A percentile compares a stretch with the other conserved stretches of the same genome.
Conservation (phyloP, 2,888 invertebrate species). For the Lasioglossum zephyrum region DNA sequence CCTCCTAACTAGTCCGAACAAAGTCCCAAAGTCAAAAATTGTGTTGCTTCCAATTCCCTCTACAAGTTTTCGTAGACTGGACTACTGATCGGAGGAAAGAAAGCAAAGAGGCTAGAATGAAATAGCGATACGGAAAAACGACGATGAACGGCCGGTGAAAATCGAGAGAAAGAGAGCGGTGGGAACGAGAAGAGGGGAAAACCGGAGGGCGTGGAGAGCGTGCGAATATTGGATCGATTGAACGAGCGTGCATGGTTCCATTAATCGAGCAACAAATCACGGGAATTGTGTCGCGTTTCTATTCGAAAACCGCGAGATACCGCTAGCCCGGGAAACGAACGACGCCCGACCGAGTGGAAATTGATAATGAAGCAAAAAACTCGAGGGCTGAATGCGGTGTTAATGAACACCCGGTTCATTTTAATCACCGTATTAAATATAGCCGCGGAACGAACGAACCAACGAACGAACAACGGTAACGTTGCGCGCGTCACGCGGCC, state of each 20-base stretch:
- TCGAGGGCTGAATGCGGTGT: conserved; percentile 37
- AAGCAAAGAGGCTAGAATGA: background rate
- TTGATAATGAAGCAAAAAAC: conserved; percentile 59
- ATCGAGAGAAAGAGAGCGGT: background rate
- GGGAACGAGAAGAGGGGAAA: background rate
- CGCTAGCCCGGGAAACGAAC: conserved; percentile 44
- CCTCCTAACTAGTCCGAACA: too few species aligned
- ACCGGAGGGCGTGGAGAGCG: conserved; percentile 50
- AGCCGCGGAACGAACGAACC: background rate
- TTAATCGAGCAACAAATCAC: conserved; percentile 72
- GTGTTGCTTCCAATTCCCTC: too few species aligned
- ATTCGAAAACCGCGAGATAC: conserved; percentile 61
- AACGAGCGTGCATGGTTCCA: conserved; percentile 58
- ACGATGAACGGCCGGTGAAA: background rate
- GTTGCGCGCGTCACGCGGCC: conserved; percentile 11
- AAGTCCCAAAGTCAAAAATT: too few species aligned
- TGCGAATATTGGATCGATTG: conserved; percentile 70
- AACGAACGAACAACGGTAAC: conserved; percentile 27
- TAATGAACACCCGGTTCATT: conserved; percentile 43
- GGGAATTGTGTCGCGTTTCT: conserved; percentile 70
- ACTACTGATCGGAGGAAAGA: background rate
- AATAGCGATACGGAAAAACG: background rate
- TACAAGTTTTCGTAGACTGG: too few species aligned
- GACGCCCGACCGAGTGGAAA: conserved; percentile 54
- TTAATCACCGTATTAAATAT: conserved; percentile 46